Base-by-base conservation (phyloP, 2,888 invertebrate genomes). In the Syritta pipiens region DNA sequence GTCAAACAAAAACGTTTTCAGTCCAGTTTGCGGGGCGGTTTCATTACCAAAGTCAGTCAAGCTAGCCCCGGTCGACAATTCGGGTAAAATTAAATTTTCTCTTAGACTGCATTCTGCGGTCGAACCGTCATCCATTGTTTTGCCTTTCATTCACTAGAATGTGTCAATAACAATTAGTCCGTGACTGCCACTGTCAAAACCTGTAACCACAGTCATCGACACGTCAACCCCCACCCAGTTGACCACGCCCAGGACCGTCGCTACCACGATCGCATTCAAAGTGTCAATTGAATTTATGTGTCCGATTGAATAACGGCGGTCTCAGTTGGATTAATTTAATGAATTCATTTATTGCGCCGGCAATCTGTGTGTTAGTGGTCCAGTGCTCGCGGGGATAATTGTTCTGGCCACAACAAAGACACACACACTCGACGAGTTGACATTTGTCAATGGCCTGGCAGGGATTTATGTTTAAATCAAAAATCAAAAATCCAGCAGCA, bases 131-230 rank as follows among this genome's bases (percentile, higher is more conserved):
- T 57, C 22, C 62, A 46, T 51, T 57, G 35, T 65, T 77, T 53
- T 65, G 59, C 22, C 53, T 57, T 12, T 6, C 40, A 10, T 46
- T 20, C 44, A 35, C 71, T 51, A 12, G 46, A 26, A 63, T 57
- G 37, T 71, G 76, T 77, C 76, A 77, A 77, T 71, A 65, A 42
- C 44, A 77, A 71, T 77, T 60, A 77, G 48, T 57, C 35, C 62
- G 30, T 69, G 63, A 59, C 63, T 51, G 49, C 22, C 22, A 37
- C 42, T 69, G 76, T 32, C 63, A 57, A 42, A 62, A 42, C 42
- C 49, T 26, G 10, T 26, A 42, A 53, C 37, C 42, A 51, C 42
- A 35, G 28, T 24, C 28, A n/a, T n/a, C 28, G 1, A 37, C 28
- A 59, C 10, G 22, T 40, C 40, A 44, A 68, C 49, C 68, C 30